Evolutionary conservation across 2,888 invertebrate species (phyloP), one percentile per base, ranked within the genome.

Genomic region (Pardosa pseudoannulata): DNA sequence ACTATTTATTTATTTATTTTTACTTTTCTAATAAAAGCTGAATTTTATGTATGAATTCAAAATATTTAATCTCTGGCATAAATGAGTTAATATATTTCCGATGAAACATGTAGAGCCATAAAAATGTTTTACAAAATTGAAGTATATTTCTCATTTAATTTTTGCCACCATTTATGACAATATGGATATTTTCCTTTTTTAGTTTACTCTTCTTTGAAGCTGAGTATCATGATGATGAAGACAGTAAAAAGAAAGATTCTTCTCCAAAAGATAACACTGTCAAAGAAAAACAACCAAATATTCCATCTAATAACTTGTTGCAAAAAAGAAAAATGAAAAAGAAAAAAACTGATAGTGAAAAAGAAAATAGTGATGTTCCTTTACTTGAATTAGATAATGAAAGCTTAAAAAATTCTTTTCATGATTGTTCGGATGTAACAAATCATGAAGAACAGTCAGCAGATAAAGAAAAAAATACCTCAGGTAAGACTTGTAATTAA

Each of bases 141-240:
- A n/a, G n/a, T n/a, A n/a, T n/a, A n/a, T n/a, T n/a, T n/a, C n/a
- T n/a, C n/a, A n/a, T n/a, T n/a, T n/a, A n/a, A n/a, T n/a, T n/a
- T n/a, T n/a, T n/a, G n/a, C n/a, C n/a, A n/a, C n/a, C n/a, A n/a
- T n/a, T n/a, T n/a, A n/a, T n/a, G n/a, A n/a, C n/a, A n/a, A n/a
- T n/a, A n/a, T n/a, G n/a, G n/a, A n/a, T n/a, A n/a, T 36, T 7
- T 36, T 36, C 9, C 36, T 36, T 36, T 36, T 36, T 9, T 19
- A 89, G 89, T 13, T 82, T 90, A 19, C 88, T 90, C 5, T 90
- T 90, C 65, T 89, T 90, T 88, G 90, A 90, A 62, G 80, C 89
- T 23, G 90, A 90, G 46, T 89, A 90, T 85, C 81, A 89, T 74
- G 89, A 89, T 79, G 88, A 89, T 5, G 79, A 83, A 65, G 56